A percentile compares a stretch with the other conserved stretches of the same genome.
These are phyloP conservation scores for Coluber constrictor DNA, from an alignment of 2,797 vertebrate species.

Conservation along the genomic window DNA sequence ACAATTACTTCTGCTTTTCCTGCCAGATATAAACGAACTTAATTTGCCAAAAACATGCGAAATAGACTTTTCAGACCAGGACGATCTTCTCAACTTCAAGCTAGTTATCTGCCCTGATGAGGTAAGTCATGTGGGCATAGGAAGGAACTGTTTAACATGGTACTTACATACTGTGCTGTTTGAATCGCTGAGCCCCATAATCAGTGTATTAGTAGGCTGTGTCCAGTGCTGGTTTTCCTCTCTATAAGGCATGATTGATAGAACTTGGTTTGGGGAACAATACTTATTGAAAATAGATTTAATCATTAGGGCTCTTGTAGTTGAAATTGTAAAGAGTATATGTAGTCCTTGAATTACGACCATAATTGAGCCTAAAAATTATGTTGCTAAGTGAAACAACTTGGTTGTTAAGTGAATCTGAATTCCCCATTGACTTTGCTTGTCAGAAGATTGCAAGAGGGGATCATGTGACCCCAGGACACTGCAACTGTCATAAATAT, in stretches of 20 bases:
- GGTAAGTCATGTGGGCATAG: constrained; percentile 64
- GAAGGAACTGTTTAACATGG: not conserved
- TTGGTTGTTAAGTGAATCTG: no score
- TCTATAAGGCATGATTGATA: not conserved
- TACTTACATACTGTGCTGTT: not conserved
- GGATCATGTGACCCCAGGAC: no score
- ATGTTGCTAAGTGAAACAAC: not conserved
- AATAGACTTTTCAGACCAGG: constrained; percentile 91
- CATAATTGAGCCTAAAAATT: no score
- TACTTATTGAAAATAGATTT: not conserved
- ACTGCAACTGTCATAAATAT: no score
- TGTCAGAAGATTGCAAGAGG: no score
- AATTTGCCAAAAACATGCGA: constrained; percentile 95
- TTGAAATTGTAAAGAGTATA: not conserved
- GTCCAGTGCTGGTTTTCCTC: not conserved
- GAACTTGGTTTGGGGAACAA: not conserved
- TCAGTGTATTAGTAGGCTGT: not conserved
- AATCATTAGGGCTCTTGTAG: not conserved
- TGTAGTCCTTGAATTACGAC: no score
- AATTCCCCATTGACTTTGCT: no score
- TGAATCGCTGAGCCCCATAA: not conserved
- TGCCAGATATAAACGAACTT: constrained; percentile 90
- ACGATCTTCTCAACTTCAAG: constrained; percentile 94
- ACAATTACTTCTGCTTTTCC: not conserved
- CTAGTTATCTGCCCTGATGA: constrained; percentile 95